Evolutionary conservation across 2,113 vertebrate species (phyloP), one percentile per base, ranked within the genome.

Genomic region (Rhinopomastus cyanomelas): DNA sequence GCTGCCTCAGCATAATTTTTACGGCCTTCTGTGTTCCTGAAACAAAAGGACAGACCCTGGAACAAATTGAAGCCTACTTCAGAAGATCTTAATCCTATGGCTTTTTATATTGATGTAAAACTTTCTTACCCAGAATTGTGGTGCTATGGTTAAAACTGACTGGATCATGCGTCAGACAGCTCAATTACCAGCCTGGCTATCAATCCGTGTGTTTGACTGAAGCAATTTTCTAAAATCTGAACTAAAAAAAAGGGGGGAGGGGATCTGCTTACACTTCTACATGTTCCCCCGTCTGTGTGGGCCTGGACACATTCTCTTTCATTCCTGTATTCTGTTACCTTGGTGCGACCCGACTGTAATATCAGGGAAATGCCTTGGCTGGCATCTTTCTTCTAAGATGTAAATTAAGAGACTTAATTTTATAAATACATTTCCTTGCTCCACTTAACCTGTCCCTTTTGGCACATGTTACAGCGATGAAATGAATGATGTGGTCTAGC

Each of bases 31-130:
- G 96, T 39, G 87, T 99, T 88, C 98, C 98, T 3, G 98, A 99
- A 91, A 99, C 99, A 14, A 99, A 99, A 96, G 98, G 98, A 69
- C 98, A 96, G 95, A 98, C 98, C 3, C 95, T 99, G 92, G 99
- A 99, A 95, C 97, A 99, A 95, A 99, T 99, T 36, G 98, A 98
- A 84, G 96, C 97, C 66, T 86, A 92, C 69, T 99, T 99, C 91
- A 98, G 97, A 89, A 97, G 97, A 57, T 57, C 23, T 51, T 74
- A 86, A 55, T 22, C 9, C 9, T 27, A 42, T 64, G 12, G 34
- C 25, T 60, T 53, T 88, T 77, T 48, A 27, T 51, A 49, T 12
- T 29, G 37, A 8, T 55, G 64, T 9, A 27, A 73, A 87, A 46
- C 8, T 11, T 72, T 67, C 8, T 0, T 25, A 25, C 53, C 5